These are phyloP conservation scores for Drosophila cyrtoloma DNA, from an alignment of 2,888 invertebrate genomes.

Conservation along the genomic window DNA sequence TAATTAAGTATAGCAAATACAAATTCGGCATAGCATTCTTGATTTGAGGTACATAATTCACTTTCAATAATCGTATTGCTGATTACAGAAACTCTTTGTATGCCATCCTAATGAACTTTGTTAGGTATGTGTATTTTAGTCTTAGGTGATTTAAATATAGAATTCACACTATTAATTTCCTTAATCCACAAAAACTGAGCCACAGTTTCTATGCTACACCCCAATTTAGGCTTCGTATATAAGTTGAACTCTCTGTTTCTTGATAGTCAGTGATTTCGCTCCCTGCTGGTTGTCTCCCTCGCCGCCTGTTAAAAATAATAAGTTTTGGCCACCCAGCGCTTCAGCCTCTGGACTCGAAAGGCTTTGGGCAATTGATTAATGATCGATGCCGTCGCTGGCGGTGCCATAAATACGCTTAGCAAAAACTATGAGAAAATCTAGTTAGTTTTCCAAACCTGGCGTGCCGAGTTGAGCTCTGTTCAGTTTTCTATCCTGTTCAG, in stretches of 20 bases:
- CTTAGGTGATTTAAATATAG: not conserved
- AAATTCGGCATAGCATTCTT: not conserved
- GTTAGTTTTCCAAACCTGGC: slow-evolving; percentile 34
- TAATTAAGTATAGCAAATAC: not conserved
- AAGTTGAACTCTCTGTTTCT: not conserved
- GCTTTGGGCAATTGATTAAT: slow-evolving; percentile 65
- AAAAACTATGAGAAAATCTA: slow-evolving; percentile 31
- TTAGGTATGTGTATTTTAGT: not conserved
- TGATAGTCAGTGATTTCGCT: not conserved
- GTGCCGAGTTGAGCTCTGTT: slow-evolving; percentile 4
- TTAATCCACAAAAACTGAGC: not conserved
- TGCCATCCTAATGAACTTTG: not conserved
- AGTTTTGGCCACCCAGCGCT: slow-evolving; percentile 23
- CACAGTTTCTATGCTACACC: not conserved
- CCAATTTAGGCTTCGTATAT: not conserved
- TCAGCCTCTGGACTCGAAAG: slow-evolving; percentile 26
- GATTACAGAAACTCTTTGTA: not conserved
- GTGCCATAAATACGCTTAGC: slow-evolving; percentile 66
- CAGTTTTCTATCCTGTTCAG: not conserved
- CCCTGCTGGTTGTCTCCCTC: not conserved
- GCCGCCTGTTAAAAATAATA: slow-evolving; percentile 32
- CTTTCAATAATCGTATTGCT: not conserved
- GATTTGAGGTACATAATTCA: not conserved
- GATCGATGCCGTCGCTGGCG: slow-evolving; percentile 51
- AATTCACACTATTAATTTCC: not conserved